Evolutionary conservation across 2,113 vertebrate species (phyloP).

Genomic region (Scolopax mira): DNA sequence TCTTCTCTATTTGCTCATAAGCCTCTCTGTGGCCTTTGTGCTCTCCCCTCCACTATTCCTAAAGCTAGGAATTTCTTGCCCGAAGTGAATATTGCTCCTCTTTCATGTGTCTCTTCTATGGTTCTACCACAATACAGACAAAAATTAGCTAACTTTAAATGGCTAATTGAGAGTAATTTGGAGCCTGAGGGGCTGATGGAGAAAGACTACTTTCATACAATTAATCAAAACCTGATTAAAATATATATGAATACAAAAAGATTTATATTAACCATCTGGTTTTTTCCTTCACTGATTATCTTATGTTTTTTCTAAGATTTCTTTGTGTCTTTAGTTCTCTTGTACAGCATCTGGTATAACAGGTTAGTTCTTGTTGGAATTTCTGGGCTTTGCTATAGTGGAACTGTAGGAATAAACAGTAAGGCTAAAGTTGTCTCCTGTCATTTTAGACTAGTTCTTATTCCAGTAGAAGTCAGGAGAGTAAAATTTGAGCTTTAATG

Average conservation of each 20-base stretch:
- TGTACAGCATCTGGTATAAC: background rate
- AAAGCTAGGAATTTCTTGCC: constrained; percentile 48
- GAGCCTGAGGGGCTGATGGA: background rate
- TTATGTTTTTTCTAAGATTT: background rate
- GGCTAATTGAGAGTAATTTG: constrained; percentile 18
- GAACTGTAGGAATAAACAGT: background rate
- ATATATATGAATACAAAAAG: background rate
- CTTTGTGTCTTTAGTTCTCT: background rate
- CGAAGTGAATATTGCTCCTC: background rate
- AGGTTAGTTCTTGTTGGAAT: background rate
- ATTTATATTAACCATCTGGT: background rate
- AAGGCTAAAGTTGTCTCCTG: background rate
- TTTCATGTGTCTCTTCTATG: constrained; percentile 42
- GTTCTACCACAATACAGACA: constrained; percentile 46
- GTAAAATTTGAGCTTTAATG: background rate
- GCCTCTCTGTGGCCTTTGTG: background rate
- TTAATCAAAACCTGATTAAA: constrained; percentile 32
- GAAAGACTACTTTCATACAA: constrained; percentile 1
- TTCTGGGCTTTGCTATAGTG: background rate
- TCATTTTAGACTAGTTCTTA: background rate
- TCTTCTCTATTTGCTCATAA: background rate
- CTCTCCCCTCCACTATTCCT: background rate
- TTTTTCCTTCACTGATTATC: background rate
- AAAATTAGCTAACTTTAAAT: constrained; percentile 53
- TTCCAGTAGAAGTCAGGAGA: background rate